Conservation (phyloP, 2,113 vertebrate species). For the Recurvirostra avosetta region DNA sequence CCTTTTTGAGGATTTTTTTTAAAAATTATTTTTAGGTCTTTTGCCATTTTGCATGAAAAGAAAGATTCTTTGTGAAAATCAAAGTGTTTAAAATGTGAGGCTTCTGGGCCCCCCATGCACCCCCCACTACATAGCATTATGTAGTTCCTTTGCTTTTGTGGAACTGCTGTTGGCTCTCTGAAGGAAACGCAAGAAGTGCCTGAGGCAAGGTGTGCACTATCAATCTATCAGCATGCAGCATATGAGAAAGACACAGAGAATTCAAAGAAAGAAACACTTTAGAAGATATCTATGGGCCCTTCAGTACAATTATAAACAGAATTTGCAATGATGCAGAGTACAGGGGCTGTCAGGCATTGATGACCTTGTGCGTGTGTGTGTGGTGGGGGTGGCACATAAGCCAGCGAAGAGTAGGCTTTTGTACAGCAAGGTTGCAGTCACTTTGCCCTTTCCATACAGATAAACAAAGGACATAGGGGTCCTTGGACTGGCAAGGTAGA, state of each 20-base stretch:
- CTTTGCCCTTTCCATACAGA: not conserved
- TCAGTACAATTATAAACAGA: not conserved
- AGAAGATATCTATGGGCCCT: not conserved
- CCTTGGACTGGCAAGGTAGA: not conserved
- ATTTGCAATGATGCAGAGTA: not conserved
- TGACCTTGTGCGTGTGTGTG: not conserved
- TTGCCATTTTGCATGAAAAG: not conserved
- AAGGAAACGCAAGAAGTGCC: not conserved
- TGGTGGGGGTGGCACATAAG: not conserved
- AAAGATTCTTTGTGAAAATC: not conserved
- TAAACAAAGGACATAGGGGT: not conserved
- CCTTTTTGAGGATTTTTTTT: not conserved
- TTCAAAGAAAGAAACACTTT: not conserved
- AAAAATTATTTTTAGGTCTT: not conserved
- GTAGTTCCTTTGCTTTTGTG: not conserved
- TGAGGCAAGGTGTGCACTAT: not conserved
- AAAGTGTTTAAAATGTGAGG: not conserved
- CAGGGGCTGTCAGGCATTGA: not conserved
- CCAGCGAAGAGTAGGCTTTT: not conserved
- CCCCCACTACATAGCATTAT: not conserved
- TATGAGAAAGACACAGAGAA: not conserved
- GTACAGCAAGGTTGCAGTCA: not conserved
- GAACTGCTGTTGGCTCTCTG: not conserved
- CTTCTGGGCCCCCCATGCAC: not conserved
- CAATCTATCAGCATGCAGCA: not conserved